These are phyloP conservation scores for Vombatus ursinus DNA, from an alignment of 2,113 vertebrate species.

Conservation along the genomic window DNA sequence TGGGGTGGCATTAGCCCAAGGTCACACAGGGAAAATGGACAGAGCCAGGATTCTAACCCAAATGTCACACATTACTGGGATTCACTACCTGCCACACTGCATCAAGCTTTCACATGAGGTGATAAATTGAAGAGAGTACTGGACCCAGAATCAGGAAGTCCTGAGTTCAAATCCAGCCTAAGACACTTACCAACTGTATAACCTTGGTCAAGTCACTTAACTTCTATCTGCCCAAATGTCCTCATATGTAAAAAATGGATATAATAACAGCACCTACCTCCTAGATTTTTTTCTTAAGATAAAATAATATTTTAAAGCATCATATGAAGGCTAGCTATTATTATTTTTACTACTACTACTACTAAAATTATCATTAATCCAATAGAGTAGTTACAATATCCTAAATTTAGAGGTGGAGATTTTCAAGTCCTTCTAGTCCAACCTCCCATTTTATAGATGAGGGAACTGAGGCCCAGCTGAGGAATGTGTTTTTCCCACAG, in stretches of 20 bases:
- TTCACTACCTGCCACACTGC: neutral
- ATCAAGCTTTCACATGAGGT: neutral
- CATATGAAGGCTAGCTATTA: neutral
- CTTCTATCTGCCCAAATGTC: neutral
- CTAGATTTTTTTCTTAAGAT: neutral
- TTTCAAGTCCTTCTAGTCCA: neutral
- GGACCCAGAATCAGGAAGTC: neutral
- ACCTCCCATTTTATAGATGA: neutral
- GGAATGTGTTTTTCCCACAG: neutral
- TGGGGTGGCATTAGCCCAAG: neutral
- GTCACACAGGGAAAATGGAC: neutral
- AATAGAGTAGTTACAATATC: neutral
- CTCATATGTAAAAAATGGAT: neutral
- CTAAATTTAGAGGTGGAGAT: neutral
- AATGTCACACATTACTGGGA: neutral
- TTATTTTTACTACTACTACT: neutral
- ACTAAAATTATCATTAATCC: neutral
- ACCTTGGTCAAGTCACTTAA: neutral
- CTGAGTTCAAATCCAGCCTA: neutral
- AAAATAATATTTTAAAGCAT: neutral
- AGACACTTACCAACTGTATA: neutral
- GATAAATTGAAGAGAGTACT: neutral
- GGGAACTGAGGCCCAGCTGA: neutral
- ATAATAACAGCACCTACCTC: neutral
- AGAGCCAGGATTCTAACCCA: neutral